Evolutionary conservation across 30 jellyfish, hydroid and myxozoan genomes (phyloP).

Genomic region (Hydra vulgaris): DNA sequence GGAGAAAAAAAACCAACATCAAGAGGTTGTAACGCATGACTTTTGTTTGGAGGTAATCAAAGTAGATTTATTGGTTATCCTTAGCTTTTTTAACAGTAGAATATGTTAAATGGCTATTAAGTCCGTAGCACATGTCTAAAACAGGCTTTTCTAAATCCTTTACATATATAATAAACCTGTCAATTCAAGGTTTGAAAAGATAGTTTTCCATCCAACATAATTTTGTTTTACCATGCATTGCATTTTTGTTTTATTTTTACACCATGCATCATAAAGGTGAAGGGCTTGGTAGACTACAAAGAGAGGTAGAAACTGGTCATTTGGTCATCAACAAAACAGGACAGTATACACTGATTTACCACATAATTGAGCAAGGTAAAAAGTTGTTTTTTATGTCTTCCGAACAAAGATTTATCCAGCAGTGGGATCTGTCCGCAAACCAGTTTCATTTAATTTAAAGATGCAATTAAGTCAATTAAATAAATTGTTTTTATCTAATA

Average conservation of each 20-base stretch:
- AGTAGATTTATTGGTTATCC: constrained; percentile 19
- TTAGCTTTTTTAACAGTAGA: constrained; percentile 21
- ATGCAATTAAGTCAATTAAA: background rate
- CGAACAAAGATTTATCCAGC: background rate
- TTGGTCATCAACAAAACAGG: constrained; percentile 33
- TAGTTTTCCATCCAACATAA: too few relatives aligned
- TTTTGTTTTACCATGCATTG: too few relatives aligned
- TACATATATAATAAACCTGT: too few relatives aligned
- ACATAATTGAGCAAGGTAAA: background rate
- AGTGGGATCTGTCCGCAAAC: background rate
- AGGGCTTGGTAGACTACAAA: constrained; percentile 37
- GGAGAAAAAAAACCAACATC: too few relatives aligned
- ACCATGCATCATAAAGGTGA: constrained; percentile 37
- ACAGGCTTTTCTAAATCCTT: too few relatives aligned
- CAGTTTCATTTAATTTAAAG: background rate
- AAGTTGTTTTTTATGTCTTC: background rate
- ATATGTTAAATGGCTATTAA: constrained; percentile 38
- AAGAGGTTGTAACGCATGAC: constrained; percentile 39
- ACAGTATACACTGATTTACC: constrained; percentile 35
- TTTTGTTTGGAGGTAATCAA: constrained; percentile 31
- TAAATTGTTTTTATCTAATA: background rate
- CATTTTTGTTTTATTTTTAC: too few relatives aligned
- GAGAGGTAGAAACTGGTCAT: constrained; percentile 30
- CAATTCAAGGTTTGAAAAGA: too few relatives aligned
- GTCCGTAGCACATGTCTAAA: too few relatives aligned